phyloP scores from a whole-genome alignment of 2,797 vertebrate genomes.

The Stomatorhinus walkeri region DNA sequence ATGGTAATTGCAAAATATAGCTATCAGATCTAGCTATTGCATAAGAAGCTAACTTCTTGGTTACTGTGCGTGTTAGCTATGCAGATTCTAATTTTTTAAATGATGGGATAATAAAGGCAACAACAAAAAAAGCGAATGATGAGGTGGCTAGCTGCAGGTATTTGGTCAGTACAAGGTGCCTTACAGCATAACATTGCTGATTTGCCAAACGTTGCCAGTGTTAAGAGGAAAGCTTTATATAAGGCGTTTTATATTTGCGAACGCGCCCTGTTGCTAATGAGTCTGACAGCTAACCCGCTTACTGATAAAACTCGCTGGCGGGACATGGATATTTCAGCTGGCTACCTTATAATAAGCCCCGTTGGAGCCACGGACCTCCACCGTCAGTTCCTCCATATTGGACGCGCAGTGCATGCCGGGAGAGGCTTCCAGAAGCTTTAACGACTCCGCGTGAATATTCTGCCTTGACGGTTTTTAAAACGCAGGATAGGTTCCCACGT shows the following conservation, averaged over 20 bases:
- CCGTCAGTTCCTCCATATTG: slow-evolving; percentile 86
- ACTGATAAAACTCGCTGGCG: background rate
- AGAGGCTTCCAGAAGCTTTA: background rate
- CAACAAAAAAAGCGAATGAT: background rate
- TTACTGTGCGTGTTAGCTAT: background rate
- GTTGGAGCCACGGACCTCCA: slow-evolving; percentile 85
- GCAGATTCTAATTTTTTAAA: background rate
- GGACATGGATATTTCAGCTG: background rate
- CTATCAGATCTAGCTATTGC: background rate
- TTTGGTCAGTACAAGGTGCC: background rate
- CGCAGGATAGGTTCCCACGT: background rate
- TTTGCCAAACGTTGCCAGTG: background rate
- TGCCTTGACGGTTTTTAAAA: background rate
- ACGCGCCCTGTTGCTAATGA: background rate
- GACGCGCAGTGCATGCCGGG: slow-evolving; percentile 18
- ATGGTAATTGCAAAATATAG: background rate
- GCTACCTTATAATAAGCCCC: slow-evolving; percentile 93
- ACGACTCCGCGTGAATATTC: background rate
- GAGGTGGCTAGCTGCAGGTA: background rate
- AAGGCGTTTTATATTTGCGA: background rate
- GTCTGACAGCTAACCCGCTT: background rate
- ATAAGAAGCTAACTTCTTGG: background rate
- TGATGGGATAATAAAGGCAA: background rate
- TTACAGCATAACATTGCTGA: background rate
- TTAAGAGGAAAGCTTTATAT: background rate